Evolutionary conservation across 2,797 vertebrate species (phyloP), one percentile per base, ranked within the genome.

Genomic region (Oreochromis mossambicus): DNA sequence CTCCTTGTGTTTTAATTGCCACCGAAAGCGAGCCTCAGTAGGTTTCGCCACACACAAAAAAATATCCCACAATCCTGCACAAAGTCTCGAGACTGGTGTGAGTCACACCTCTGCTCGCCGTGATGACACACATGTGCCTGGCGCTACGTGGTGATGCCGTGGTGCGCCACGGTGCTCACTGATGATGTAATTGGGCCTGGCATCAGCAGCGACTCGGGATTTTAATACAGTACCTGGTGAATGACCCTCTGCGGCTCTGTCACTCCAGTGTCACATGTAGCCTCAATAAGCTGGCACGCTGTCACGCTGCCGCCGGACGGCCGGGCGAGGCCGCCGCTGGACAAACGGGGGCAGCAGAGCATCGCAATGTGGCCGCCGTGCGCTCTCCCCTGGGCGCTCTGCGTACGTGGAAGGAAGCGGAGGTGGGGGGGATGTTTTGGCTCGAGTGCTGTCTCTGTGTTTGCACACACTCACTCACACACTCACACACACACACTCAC

Each of bases 271-370:
- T 91, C 80, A 36, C 73, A 82, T 78, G 77, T 51, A 61, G 70
- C 86, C 86, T 84, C 78, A 83, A 85, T 79, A 58, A 8, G 77
- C 17, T 21, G 68, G 66, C 86, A 41, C 11, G 48, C 54, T 3
- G 26, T 26, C 8, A 32, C 1, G 50, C 68, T 15, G 55, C 14
- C 14, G 10, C 32, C 5, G 12, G 79, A 43, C 78, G 26, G 17
- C 13, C 2, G 4, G 21, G n/a, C 32, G 2, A 15, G 17, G 15
- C 55, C 3, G 2, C 56, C 0, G 32, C 50, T 3, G 4, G 77
- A 70, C 95, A 79, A 89, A 83, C 19, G 94, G 88, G 87, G 94
- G 93, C 94, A 95, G 92, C 87, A 94, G 87, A 85, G 92, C 7
- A 36, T 29, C 73, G 75, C 21, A 48, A 19, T 83, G 38, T 7